A percentile compares a stretch with the other conserved stretches of the same genome.
Evolutionary conservation across 2,888 invertebrate genomes (phyloP).

Genomic region (Marasmarcha lunaedactyla): DNA sequence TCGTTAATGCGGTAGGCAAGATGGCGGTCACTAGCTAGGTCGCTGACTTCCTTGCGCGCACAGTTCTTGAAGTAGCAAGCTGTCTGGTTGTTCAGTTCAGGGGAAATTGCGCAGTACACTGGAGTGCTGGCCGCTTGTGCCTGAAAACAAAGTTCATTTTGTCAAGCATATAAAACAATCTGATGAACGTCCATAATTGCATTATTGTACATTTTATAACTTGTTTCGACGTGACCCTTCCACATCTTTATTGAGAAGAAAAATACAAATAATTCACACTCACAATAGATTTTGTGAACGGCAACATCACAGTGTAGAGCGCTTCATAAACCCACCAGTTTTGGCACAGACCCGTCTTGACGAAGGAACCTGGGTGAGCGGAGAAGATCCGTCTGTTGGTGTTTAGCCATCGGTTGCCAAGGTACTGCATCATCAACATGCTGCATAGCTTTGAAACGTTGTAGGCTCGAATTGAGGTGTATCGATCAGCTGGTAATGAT

Average conservation of each 20-base stretch:
- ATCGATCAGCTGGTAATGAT: conserved; percentile 77
- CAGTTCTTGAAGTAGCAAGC: conserved; percentile 93
- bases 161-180: conserved; percentile 1
- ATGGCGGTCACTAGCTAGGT: conserved; percentile 39
- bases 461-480: conserved; percentile 87
- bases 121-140: conserved; percentile 93
- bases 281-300: conserved; percentile 93
- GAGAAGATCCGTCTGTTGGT: conserved; percentile 81
- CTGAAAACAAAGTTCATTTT: too few species aligned
- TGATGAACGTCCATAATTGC: neutral
- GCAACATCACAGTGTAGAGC: conserved; percentile 81
- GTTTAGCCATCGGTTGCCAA: conserved; percentile 77
- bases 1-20: conserved; percentile 43
- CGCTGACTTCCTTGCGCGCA: conserved; percentile 71
- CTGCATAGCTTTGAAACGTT: conserved; percentile 92
- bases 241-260: too few species aligned
- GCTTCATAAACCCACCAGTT: conserved; percentile 88
- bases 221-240: too few species aligned
- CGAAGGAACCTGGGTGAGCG: conserved; percentile 92
- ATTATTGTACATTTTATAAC: neutral
- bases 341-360: conserved; percentile 79
- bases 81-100: conserved; percentile 82
- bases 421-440: conserved; percentile 70
- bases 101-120: conserved; percentile 87
- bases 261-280: conserved; percentile 41